Base-by-base conservation (phyloP, 1,140 invertebrate genomes). In the Cotesia chilonis region DNA sequence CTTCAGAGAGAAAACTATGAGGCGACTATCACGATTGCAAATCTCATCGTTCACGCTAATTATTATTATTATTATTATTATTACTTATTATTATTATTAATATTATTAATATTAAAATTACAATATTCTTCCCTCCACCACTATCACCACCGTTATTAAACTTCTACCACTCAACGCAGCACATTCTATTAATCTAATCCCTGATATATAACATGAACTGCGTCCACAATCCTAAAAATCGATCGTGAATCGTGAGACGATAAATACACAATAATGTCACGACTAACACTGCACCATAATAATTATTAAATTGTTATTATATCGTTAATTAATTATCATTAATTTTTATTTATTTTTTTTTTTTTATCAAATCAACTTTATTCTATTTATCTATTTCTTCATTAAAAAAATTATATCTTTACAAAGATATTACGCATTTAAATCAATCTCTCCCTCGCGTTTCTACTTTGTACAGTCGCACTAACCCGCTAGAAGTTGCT, bases 191-290 rank as follows among this genome's bases (percentile, higher is more conserved):
- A 87, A 76, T 84, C 83, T 87, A 87, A 84, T 86, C 84, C 85
- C 84, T 86, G 85, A 86, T 85, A 82, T 85, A 86, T 84, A 84
- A 85, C 79, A 84, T 84, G 82, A 85, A 84, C 81, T 77, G 82
- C 76, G 80, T 84, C 82, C 79, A 81, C 78, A 82, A 83, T 81
- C 70, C 81, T 85, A 83, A 81, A 83, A 82, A 86, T 82, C 73
- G 70, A 80, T 12, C 4, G 10, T 47, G 6, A 10, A 67, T 79
- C 76, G 77, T 79, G 75, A 78, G 76, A 83, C 76, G 74, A 84
- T 82, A 47, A 82, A 80, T 82, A 79, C 76, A 80, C 75, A 80
- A 80, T 80, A 71, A 68, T 71, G 63, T 71, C 73, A 74, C 73
- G 73, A 74, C 60, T 66, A 71, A 71, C 17, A 70, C 69, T 47